Base-by-base conservation (phyloP, 2,113 vertebrate species). In the Coryphaenoides rupestris region DNA sequence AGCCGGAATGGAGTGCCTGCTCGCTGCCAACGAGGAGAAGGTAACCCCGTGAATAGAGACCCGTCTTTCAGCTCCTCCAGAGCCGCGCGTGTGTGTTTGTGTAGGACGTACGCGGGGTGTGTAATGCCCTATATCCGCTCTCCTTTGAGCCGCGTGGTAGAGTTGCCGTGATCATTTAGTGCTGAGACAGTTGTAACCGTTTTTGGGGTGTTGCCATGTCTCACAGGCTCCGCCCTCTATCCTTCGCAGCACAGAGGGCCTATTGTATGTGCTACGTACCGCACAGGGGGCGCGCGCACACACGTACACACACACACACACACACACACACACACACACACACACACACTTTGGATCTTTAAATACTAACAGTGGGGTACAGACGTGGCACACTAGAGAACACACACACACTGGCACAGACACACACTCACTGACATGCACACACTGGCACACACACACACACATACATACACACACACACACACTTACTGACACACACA, bases 1-100 rank as follows among this genome's bases (percentile, higher is more conserved):
- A 83, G 86, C 86, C 63, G 94, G 95, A 56, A 95, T 98, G 93
- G 95, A 99, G 74, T 91, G 93, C 0, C 79, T 99, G 49, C 62
- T 93, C 53, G 86, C 91, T 73, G 90, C 94, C 68, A 98, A 98
- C 73, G 91, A 96, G 78, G 94, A 98, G 84, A 99, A 99, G 93
- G 97, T 98, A 73, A 89, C 68, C 63, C 14, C 3, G 19, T 69
- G 17, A 46, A 66, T 68, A 14, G 17, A 4, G 19, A 3, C 55
- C 9, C 2, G 33, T 40, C 13, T 40, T 40, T 47, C 54, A 28
- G 55, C 23, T 40, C 50, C 28, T 6, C 62, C 49, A 68, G 47
- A 21, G 60, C 19, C 68, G 49, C 55, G 45, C 68, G 49, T 57
- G 45, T 65, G 3, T 16, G 3, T 52, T 28, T 58, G 22, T 21